Base-by-base conservation (phyloP, 2,797 vertebrate genomes). In the Mus spretus region DNA sequence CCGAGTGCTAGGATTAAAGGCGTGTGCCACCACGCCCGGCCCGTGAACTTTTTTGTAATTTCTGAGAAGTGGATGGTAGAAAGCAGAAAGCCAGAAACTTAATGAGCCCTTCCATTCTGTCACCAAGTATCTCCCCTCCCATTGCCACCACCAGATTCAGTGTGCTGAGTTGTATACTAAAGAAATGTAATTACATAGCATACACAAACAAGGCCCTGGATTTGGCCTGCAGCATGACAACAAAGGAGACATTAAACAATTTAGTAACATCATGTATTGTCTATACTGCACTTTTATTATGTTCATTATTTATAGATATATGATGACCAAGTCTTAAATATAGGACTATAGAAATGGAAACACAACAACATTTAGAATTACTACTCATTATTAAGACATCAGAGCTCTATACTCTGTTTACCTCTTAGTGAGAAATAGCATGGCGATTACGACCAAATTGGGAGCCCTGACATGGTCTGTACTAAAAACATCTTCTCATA, bases 241-340 rank as follows among this genome's bases (percentile, higher is more conserved):
- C 15, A 65, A 24, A 37, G 3, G 53, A 87, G 50, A 74, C 22
- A 87, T 57, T 87, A 55, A 74, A 26, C 6, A 24, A 26, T 55
- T 28, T 57, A 40, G 13, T 26, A 72, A 72, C 57, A 9, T 85
- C 77, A 84, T 37, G 83, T 80, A 78, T 91, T 93, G 67, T 91
- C 61, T 72, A 92, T 67, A 40, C 24, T 63, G 22, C 10, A 88
- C 81, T 91, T 83, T 86, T 44, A 95, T 61, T 92, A 55, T 50
- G 83, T 57, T 91, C 75, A 95, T 53, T 31, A 90, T 79, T 88
- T 90, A 12, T 44, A 86, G 55, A 90, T 91, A 14, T 89, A 37
- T 34, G 94, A 95, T 37, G 40, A 87, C 34, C 26, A 93, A 91
- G 47, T 67, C 61, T 63, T 82, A 53, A 91, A 96, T 47, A 79